Evolutionary conservation across 2,888 invertebrate species (phyloP), one percentile per base, ranked within the genome.

Genomic region (Monoplex corrugatus): DNA sequence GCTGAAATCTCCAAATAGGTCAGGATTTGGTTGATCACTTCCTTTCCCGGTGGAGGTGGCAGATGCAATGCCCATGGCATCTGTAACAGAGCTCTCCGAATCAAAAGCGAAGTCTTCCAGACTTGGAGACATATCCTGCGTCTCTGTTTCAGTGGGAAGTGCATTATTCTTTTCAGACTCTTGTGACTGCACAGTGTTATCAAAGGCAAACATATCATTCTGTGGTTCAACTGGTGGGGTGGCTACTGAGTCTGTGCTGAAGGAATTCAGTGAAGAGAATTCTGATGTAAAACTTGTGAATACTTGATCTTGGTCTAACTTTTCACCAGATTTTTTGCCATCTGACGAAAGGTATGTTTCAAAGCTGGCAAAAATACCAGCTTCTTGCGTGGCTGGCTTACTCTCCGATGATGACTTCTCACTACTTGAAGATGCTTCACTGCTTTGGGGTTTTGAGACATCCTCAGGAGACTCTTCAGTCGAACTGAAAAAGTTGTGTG

Each of bases 271-370:
- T 8, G 85, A 85, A 13, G 86, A 86, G 13, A 86, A 13, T n/a
- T 86, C 86, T 13, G 86, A 43, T n/a, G 40, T 32, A n/a, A 86
- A 68, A 43, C 68, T 86, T n/a, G 86, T 63, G 68, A 86, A 86
- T 13, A 28, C 68, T 44, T 23, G 43, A 0, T 86, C 86, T 28
- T 57, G 78, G 78, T 80, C 63, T 45, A 10, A 3, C 2, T 32
- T 40, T 5, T n/a, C 35, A 35, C 78, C 32, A 45, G 43, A 38
- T 13, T 16, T 87, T 28, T 10, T n/a, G n/a, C 28, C n/a, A 10
- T 72, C 35, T 13, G 86, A 87, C n/a, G 87, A 78, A 3, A 87
- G n/a, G 45, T 87, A 75, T 50, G 75, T 87, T 40, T 50, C 75
- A 75, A 87, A 87, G 38, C 87, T 87, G 68, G n/a, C 43, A 72